Base-by-base conservation (phyloP, 1,140 invertebrate species). In the Scaptomyza pallida region DNA sequence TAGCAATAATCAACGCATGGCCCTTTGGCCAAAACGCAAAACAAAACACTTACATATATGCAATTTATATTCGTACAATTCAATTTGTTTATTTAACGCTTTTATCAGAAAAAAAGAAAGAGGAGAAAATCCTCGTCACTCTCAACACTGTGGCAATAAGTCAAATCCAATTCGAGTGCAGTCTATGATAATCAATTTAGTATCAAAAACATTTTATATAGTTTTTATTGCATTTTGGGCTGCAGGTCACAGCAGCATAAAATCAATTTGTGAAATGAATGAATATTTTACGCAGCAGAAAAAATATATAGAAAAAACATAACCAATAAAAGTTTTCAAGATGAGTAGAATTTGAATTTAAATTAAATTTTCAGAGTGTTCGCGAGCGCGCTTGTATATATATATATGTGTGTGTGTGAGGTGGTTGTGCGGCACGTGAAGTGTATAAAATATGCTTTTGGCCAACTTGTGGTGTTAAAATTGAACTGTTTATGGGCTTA, bases 181-280 rank as follows among this genome's bases (percentile, higher is more conserved):
- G 21, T 51, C 16, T 15, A 19, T 21, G 19, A 69, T 69, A 62
- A 62, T 40, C 48, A 17, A 54, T 35, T 69, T 62, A 40, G 23
- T 16, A 41, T 55, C 41, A 63, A 69, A 48, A 63, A 48, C 33
- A 23, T 48, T 52, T 61, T 52, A 52, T 68, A 21, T 5, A 23
- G 37, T 48, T 30, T 69, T 69, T 54, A 63, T 69, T 48, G 41
- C 65, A 35, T 30, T 51, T n/a, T 9, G 26, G 16, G 9, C 8
- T 37, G 45, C 30, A 30, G n/a, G 48, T 26, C 47, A 44, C 17
- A 60, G n/a, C 37, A 54, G 40, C 65, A 63, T 59, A 33, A 69
- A 52, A 55, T 63, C 50, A 55, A 69, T 55, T 69, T 54, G 40
- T 41, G 43, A 33, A 54, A 17, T 26, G 17, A 67, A 60, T 33